Evolutionary conservation across 64 coral and sea anemone species (phyloP).

Genomic region (Pocillopora damicornis): DNA sequence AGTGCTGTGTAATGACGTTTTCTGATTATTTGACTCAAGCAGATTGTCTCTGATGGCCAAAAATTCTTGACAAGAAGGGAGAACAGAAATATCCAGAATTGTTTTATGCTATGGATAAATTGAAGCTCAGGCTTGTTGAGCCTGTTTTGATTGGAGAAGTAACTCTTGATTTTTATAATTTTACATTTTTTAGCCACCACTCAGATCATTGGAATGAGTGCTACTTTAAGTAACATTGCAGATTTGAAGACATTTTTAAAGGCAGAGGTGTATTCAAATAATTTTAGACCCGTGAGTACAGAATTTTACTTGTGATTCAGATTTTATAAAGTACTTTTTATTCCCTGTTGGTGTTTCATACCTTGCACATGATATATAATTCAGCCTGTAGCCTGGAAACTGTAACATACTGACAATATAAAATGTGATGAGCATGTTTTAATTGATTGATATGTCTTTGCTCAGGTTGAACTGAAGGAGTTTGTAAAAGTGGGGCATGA

Average conservation of each 20-base stretch:
- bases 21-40: too few species aligned
- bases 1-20: neutral
- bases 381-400: too few species aligned
- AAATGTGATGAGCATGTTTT: neutral
- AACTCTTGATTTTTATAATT: neutral
- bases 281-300: slow-evolving; percentile 91
- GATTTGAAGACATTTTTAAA: slow-evolving; percentile 78
- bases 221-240: slow-evolving; percentile 86
- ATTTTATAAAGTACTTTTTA: too few species aligned
- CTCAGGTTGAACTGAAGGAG: slow-evolving; percentile 82
- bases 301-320: neutral
- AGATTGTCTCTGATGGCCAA: too few species aligned
- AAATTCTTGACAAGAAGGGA: too few species aligned
- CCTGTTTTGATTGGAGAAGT: neutral
- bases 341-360: too few species aligned
- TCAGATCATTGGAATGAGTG: slow-evolving; percentile 97
- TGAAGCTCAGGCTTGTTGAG: too few species aligned
- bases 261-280: slow-evolving; percentile 85
- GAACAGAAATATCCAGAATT: too few species aligned
- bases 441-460: slow-evolving; percentile 6
- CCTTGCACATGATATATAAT: too few species aligned
- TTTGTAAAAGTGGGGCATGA: slow-evolving; percentile 68
- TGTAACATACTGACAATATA: too few species aligned
- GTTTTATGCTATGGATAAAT: too few species aligned
- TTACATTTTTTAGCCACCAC: slow-evolving; percentile 50